Conservation (phyloP, 1,140 invertebrate species). For the Trichomalopsis sarcophagae region DNA sequence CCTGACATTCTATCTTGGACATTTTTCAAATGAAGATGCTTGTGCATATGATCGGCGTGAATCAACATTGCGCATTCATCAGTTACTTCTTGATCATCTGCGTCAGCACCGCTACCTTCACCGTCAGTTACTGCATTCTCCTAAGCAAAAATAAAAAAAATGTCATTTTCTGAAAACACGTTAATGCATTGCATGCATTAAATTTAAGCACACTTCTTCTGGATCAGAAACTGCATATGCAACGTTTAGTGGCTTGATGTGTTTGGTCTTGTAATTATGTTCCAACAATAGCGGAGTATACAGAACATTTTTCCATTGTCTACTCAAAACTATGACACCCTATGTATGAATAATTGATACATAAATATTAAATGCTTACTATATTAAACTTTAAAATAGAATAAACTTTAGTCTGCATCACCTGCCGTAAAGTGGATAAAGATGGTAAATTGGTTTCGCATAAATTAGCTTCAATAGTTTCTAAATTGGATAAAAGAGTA, state of each 20-base stretch:
- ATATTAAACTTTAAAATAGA: too few species aligned
- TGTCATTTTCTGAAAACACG: neutral
- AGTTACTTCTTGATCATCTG: constrained; percentile 83
- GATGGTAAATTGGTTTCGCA: constrained; percentile 88
- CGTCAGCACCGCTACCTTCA: constrained; percentile 77
- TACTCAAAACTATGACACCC: constrained; percentile 93
- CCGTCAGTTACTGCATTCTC: constrained; percentile 79
- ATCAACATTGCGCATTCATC: constrained; percentile 91
- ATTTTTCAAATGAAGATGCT: constrained; percentile 67
- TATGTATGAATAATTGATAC: constrained; percentile 62
- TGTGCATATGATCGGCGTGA: constrained; percentile 78
- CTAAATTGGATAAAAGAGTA: constrained; percentile 84
- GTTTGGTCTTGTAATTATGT: constrained; percentile 90
- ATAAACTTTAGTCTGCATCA: constrained; percentile 57
- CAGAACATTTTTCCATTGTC: constrained; percentile 97
- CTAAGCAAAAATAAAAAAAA: constrained; percentile 63
- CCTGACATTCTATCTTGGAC: constrained; percentile 68
- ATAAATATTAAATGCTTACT: neutral
- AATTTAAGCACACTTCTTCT: constrained; percentile 78
- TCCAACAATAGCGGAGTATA: constrained; percentile 94
- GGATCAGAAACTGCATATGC: constrained; percentile 90
- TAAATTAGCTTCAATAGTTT: constrained; percentile 89
- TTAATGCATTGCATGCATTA: neutral
- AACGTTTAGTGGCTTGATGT: constrained; percentile 89
- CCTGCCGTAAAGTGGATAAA: constrained; percentile 90